Conservation (phyloP, 2,797 vertebrate genomes). For the Heteromormyrus szaboi region DNA sequence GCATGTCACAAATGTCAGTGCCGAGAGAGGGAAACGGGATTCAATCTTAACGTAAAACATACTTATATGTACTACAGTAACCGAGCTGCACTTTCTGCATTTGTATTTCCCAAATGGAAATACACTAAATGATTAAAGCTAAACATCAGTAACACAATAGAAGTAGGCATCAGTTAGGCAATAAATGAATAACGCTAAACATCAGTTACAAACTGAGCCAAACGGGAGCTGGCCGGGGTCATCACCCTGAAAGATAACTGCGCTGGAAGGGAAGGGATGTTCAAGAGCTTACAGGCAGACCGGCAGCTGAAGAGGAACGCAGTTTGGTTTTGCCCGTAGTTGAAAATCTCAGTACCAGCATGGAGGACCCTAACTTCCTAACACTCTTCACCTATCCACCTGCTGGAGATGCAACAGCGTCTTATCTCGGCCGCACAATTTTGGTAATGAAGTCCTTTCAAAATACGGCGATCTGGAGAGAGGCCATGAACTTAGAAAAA, state of each 20-base stretch:
- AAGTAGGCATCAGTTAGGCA: background rate
- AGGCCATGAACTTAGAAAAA: background rate
- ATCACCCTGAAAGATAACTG: background rate
- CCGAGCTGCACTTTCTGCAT: background rate
- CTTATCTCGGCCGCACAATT: background rate
- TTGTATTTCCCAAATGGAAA: background rate
- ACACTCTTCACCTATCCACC: background rate
- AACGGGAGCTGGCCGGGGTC: background rate
- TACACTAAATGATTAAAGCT: background rate
- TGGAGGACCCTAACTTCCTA: background rate
- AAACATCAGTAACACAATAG: background rate
- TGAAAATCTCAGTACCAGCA: background rate
- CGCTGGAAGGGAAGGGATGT: background rate
- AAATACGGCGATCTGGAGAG: background rate
- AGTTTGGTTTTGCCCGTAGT: background rate
- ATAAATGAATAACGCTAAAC: background rate
- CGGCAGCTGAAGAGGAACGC: background rate
- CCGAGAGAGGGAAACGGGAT: background rate
- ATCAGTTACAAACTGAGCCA: background rate
- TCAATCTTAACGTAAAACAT: background rate
- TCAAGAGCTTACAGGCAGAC: background rate
- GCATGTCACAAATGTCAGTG: background rate
- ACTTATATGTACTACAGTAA: background rate
- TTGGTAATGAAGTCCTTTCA: background rate
- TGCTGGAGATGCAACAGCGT: background rate